Evolutionary conservation across 2,888 invertebrate genomes (phyloP), one percentile per base, ranked within the genome.

Genomic region (Polydrusus pterygomalis): DNA sequence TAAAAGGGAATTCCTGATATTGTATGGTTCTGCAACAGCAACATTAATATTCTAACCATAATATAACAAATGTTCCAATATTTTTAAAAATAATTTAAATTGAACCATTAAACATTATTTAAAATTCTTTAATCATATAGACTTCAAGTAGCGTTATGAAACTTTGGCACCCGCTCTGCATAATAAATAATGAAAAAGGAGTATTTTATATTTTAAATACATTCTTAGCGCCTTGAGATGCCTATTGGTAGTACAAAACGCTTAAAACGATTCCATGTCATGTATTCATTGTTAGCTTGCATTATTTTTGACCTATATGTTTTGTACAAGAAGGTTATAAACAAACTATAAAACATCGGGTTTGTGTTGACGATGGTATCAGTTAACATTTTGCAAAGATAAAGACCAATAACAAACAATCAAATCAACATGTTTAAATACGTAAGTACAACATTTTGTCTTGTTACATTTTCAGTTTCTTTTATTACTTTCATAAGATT

Each of bases 351-450:
- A 38, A 60, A 38, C 11, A 9, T 17, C 10, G 17, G 15, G 38
- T 9, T 11, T 38, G 6, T 38, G n/a, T 15, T 18, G 38, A 13
- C n/a, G 15, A 38, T 38, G 9, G 11, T 60, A 18, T 60, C 58
- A 60, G 58, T 60, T 60, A 9, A 8, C 8, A 15, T 34, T 58
- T 58, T 15, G 15, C 30, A 15, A 58, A 38, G 38, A 6, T 38
- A 38, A 17, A 38, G 17, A 15, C 0, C 13, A 43, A 43, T 2
- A 56, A 63, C 15, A 13, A 10, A 13, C 11, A 47, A 2, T 25
- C 8, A 64, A 60, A 45, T 25, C 64, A 64, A 25, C 25, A 64
- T 64, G 64, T 64, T 64, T 17, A 64, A 34, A 64, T 64, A 64
- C 64, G 64, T 64, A 64, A 64, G 64, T 64, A 45, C 10, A 62